Evolutionary conservation across 2,797 vertebrate genomes (phyloP), one percentile per base, ranked within the genome.

Genomic region (Onychomys torridus): DNA sequence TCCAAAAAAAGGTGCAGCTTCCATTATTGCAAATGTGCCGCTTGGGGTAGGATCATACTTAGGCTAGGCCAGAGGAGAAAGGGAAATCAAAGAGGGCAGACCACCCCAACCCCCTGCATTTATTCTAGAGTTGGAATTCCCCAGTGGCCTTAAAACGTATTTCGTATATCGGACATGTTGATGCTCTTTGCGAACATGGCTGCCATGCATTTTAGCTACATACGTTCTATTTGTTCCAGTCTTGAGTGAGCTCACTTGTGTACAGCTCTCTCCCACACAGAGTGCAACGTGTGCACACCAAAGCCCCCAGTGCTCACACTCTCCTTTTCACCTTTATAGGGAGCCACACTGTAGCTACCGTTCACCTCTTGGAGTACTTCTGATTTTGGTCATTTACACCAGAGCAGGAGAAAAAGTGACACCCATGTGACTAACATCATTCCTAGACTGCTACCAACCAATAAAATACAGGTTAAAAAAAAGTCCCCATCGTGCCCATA

Each of bases 361-460:
- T 85, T 79, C n/a, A 83, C 29, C 63, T 12, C 90, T 95, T 79
- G 3, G 13, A 93, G 86, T 46, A 73, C 55, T 90, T 84, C 86
- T 93, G 63, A 90, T 90, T 97, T 97, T 97, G 97, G 97, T 97
- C 98, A 97, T 91, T 95, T 89, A 46, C 17, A n/a, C 81, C 0
- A 34, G 75, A 84, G 94, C 59, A 67, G 90, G 79, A 94, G 90
- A 93, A 92, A 95, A 90, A 69, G 82, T 92, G 90, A 93, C 40
- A 65, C 69, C 75, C 29, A 65, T 76, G 92, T 21, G 9, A 91
- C n/a, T 79, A 29, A 93, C 76, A 61, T 46, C 71, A 97, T 89
- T 82, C 59, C 49, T 89, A 89, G 73, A 40, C 61, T 69, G 43
- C 49, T 61, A 46, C 23, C 89, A 97, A 89, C 95, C 96, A 94